These are phyloP conservation scores for Spialia ferax DNA, from an alignment of 2,888 invertebrate genomes.

Conservation along the genomic window DNA sequence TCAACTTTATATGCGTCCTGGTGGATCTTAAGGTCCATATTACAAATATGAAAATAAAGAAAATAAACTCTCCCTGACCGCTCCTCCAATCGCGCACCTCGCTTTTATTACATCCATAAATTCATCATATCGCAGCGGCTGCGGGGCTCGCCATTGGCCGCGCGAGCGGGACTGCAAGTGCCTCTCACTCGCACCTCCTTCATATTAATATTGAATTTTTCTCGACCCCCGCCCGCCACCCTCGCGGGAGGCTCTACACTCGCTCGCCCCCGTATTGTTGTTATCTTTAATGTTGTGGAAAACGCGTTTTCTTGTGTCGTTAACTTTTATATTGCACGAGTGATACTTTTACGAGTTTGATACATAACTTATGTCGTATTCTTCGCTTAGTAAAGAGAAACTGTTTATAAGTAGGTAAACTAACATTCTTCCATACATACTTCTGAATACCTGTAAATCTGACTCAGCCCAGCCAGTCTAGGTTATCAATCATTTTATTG, in stretches of 20 bases:
- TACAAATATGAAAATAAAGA: constrained; percentile 86
- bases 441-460: background rate
- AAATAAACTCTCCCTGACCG: constrained; percentile 84
- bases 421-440: background rate
- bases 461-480: too few relatives aligned
- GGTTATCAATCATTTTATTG: too few relatives aligned
- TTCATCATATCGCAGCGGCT: constrained; percentile 90
- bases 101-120: constrained; percentile 94
- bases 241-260: constrained; percentile 85
- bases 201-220: constrained; percentile 95
- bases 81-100: constrained; percentile 89
- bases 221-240: constrained; percentile 86
- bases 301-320: constrained; percentile 87
- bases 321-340: constrained; percentile 87
- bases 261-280: constrained; percentile 86
- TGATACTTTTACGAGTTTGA: constrained; percentile 85
- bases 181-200: constrained; percentile 88
- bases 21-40: constrained; percentile 75
- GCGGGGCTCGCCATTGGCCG: constrained; percentile 86
- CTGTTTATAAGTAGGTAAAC: constrained; percentile 18
- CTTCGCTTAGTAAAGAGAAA: constrained; percentile 42
- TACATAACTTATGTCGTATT: constrained; percentile 76
- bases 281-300: constrained; percentile 88
- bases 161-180: constrained; percentile 79
- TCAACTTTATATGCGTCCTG: constrained; percentile 45